Evolutionary conservation across 2,113 vertebrate genomes (phyloP).

Genomic region (Pelvicachromis taeniatus): DNA sequence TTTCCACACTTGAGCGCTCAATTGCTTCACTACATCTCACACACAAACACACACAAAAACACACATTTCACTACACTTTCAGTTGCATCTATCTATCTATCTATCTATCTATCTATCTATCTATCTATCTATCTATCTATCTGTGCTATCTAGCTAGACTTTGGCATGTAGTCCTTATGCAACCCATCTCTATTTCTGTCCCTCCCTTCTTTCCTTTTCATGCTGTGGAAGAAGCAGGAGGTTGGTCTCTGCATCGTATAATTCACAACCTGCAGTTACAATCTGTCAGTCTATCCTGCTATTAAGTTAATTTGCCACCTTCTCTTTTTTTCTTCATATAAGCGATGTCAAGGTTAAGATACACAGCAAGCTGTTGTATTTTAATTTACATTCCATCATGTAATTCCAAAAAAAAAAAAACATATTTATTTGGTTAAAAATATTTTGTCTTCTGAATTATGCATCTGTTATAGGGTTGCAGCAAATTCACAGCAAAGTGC

Average conservation of each 20-base stretch:
- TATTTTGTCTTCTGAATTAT: background rate
- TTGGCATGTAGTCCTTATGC: slow-evolving; percentile 17
- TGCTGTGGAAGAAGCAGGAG: slow-evolving; percentile 70
- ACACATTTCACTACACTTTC: background rate
- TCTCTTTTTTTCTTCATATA: background rate
- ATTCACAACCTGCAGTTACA: slow-evolving; percentile 40
- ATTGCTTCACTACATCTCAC: slow-evolving; percentile 22
- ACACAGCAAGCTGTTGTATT: background rate
- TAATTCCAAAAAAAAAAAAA: background rate
- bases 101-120: background rate
- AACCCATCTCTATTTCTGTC: slow-evolving; percentile 48
- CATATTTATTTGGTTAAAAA: background rate
- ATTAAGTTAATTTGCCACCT: background rate
- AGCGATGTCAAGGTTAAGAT: background rate
- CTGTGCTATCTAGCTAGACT: background rate
- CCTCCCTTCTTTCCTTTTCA: slow-evolving; percentile 44
- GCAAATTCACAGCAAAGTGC: background rate
- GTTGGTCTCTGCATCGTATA: slow-evolving; percentile 56
- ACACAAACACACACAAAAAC: background rate
- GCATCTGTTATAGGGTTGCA: background rate
- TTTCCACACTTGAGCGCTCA: slow-evolving; percentile 35
- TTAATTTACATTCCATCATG: background rate
- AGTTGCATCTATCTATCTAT: background rate
- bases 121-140: background rate
- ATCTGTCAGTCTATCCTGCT: slow-evolving; percentile 24